Percentiles rank a stretch among this genome's conserved stretches.
Conservation (phyloP, 1,140 invertebrate genomes). For the Venustaconcha ellipsiformis region DNA sequence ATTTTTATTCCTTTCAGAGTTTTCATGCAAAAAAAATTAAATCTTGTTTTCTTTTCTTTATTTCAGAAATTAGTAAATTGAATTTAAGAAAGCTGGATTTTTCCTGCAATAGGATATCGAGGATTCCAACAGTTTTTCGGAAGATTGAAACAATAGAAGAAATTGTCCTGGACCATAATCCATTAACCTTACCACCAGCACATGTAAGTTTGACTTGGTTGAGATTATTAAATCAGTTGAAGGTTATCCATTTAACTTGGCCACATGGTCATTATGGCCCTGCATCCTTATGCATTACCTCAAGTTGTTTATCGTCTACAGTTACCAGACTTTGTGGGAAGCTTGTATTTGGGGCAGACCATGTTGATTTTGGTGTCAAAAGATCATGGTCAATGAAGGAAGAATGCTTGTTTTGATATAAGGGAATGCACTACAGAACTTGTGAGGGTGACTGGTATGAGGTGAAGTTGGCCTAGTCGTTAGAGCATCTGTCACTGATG, state of each 20-base stretch:
- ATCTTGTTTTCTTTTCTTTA: slow-evolving; percentile 42
- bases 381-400: too few species aligned
- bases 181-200: slow-evolving; percentile 89
- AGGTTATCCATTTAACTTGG: too few species aligned
- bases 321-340: neutral
- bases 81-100: slow-evolving; percentile 87
- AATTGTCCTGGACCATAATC: slow-evolving; percentile 87
- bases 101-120: slow-evolving; percentile 88
- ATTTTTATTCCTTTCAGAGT: too few species aligned
- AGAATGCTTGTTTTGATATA: too few species aligned
- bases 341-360: neutral
- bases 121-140: slow-evolving; percentile 86
- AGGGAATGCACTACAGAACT: too few species aligned
- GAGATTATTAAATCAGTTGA: neutral
- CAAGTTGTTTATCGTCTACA: neutral
- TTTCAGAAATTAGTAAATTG: slow-evolving; percentile 86
- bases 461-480: too few species aligned
- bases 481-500: too few species aligned
- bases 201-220: slow-evolving; percentile 77
- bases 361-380: too few species aligned
- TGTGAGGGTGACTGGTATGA: too few species aligned
- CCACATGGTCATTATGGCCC: neutral
- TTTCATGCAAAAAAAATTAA: too few species aligned
- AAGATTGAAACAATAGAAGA: slow-evolving; percentile 85
- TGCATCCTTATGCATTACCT: too few species aligned